Evolutionary conservation across 2,113 vertebrate genomes (phyloP), one percentile per base, ranked within the genome.

Genomic region (Corapipo altera): DNA sequence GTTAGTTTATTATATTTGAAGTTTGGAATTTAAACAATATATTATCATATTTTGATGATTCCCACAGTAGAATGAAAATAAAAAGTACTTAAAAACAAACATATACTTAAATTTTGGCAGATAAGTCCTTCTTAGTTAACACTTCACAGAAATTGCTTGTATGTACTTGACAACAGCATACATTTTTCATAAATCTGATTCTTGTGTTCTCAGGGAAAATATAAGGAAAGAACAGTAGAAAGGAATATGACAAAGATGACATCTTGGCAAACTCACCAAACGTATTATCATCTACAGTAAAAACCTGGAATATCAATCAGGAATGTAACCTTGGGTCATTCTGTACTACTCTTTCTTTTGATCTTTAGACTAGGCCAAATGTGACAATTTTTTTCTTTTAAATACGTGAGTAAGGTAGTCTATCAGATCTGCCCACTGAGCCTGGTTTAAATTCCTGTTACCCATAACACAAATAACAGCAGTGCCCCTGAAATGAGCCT

Each of bases 61-160:
- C 89, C 70, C 65, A 93, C 72, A 80, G 87, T 91, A 94, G 87
- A 97, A 97, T 94, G 59, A 97, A 94, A 96, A 96, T 95, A 96
- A 94, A 96, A 96, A 89, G 41, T 93, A 91, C 93, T 96, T 96
- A 93, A 94, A 97, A 96, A 95, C 67, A 95, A 97, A 91, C 75
- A 89, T 84, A 87, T 67, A 91, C 81, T 95, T 95, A 93, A 74
- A 94, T 95, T 97, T 96, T 97, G 96, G 96, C 96, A 97, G 95
- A 2, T 95, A 96, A 97, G 91, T 97, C 96, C 88, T 97, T 97
- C 95, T 96, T 96, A 96, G 85, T 96, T 96, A 97, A 96, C 93
- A 97, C 93, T 97, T 97, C 96, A 97, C 93, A 97, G 97, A 97
- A 97, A 93, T 91, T 97, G 89, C 93, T 95, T 97, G 96, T 96